A percentile compares a stretch with the other conserved stretches of the same genome.
Conservation (phyloP, 1,140 invertebrate genomes). For the Cyphomyrmex costatus region DNA sequence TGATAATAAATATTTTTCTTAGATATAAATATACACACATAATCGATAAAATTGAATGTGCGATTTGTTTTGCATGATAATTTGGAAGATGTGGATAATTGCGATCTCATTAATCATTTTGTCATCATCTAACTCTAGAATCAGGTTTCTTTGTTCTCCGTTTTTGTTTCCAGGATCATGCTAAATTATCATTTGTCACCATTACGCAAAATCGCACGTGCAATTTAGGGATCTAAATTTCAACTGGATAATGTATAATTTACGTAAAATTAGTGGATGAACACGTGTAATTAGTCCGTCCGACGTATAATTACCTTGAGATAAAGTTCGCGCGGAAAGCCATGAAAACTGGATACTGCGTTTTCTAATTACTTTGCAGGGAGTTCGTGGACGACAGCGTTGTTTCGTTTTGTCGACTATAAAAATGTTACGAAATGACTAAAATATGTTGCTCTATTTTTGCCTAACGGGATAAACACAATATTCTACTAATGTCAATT, state of each 20-base stretch:
- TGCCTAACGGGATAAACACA: not conserved
- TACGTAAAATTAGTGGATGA: slow-evolving; percentile 40
- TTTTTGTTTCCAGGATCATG: not conserved
- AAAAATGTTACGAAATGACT: slow-evolving; percentile 39
- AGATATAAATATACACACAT: no score
- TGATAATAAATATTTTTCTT: slow-evolving; percentile 20
- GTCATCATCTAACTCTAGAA: not conserved
- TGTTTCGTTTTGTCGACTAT: not conserved
- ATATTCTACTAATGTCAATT: not conserved
- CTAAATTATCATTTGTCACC: not conserved
- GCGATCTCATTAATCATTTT: not conserved
- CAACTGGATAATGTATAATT: slow-evolving; percentile 27
- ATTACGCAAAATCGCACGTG: not conserved
- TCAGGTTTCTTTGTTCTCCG: not conserved
- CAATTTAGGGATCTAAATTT: slow-evolving; percentile 54
- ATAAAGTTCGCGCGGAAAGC: slow-evolving; percentile 39
- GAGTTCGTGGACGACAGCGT: not conserved
- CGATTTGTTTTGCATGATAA: not conserved
- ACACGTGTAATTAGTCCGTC: slow-evolving; percentile 43
- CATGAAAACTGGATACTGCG: slow-evolving; percentile 43
- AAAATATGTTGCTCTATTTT: slow-evolving; percentile 21
- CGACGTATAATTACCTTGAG: slow-evolving; percentile 45
- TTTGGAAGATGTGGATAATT: not conserved
- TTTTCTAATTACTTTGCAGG: slow-evolving; percentile 37
- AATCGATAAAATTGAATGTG: not conserved